Conservation (phyloP, 2,113 vertebrate species). For the Neotoma lepida region DNA sequence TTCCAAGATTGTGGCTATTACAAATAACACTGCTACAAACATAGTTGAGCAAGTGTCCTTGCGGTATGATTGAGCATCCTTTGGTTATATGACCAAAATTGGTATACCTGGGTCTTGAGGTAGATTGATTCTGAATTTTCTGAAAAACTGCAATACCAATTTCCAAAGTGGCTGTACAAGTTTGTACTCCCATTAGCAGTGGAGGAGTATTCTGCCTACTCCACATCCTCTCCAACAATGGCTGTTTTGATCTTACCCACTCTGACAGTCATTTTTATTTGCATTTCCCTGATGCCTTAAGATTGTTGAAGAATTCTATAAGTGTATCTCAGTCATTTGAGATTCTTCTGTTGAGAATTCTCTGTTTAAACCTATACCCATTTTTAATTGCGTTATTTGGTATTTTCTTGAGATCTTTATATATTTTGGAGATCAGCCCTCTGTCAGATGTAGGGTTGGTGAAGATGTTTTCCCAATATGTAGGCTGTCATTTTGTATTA, state of each 20-base stretch:
- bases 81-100: no score
- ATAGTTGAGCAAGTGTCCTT: no score
- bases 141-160: no score
- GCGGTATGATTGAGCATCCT: no score
- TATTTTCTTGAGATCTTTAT: background rate
- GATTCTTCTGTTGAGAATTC: background rate
- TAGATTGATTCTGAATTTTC: no score
- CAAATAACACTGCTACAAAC: no score
- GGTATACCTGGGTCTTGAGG: no score
- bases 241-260: background rate
- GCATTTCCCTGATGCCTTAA: background rate
- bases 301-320: no score
- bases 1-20: no score
- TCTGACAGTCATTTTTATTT: background rate
- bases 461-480: background rate
- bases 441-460: background rate
- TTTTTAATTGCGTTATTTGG: background rate
- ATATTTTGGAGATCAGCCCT: background rate
- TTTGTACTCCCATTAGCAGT: no score
- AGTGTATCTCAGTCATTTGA: background rate
- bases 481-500: background rate
- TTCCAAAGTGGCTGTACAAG: no score
- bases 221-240: background rate
- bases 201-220: background rate
- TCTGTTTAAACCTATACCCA: no score